Percentiles rank a stretch among this genome's conserved stretches.
Evolutionary conservation across 2,888 invertebrate genomes (phyloP).

Genomic region (Nezara viridula): DNA sequence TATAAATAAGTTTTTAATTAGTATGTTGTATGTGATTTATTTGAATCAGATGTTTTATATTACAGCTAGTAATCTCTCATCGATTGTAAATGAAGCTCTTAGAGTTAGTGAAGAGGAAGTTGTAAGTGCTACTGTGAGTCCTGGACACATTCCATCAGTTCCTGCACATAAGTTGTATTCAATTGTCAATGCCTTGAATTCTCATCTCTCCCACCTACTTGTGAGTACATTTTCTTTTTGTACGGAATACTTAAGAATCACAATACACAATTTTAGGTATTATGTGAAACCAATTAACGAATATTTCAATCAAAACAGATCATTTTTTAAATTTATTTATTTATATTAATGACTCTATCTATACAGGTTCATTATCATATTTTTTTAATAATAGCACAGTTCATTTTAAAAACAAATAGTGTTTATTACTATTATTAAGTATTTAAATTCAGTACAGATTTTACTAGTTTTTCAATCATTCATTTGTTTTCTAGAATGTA

Average conservation of each 20-base stretch:
- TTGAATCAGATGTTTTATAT: background rate
- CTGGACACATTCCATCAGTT: slow-evolving; percentile 73
- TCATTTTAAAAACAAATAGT: too few relatives aligned
- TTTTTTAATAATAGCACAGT: background rate
- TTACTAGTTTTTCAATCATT: background rate
- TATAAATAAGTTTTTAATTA: too few relatives aligned
- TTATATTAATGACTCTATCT: too few relatives aligned
- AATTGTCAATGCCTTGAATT: slow-evolving; percentile 76
- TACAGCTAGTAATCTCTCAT: slow-evolving; percentile 72
- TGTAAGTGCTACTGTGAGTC: slow-evolving; percentile 71
- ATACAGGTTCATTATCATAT: too few relatives aligned
- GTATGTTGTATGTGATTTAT: background rate
- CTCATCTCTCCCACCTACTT: slow-evolving; percentile 79
- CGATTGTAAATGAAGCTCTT: slow-evolving; percentile 73
- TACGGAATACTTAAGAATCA: too few relatives aligned
- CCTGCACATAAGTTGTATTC: slow-evolving; percentile 76
- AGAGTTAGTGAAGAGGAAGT: slow-evolving; percentile 74
- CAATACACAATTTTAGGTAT: too few relatives aligned
- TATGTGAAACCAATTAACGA: too few relatives aligned
- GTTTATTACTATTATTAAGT: too few relatives aligned
- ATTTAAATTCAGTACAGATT: background rate
- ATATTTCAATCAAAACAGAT: too few relatives aligned
- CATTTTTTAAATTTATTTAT: too few relatives aligned
- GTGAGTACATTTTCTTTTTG: slow-evolving; percentile 69
- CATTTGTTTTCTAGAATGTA: slow-evolving; percentile 74